Conservation (phyloP, 1,140 invertebrate genomes). For the Hycleus cichorii region DNA sequence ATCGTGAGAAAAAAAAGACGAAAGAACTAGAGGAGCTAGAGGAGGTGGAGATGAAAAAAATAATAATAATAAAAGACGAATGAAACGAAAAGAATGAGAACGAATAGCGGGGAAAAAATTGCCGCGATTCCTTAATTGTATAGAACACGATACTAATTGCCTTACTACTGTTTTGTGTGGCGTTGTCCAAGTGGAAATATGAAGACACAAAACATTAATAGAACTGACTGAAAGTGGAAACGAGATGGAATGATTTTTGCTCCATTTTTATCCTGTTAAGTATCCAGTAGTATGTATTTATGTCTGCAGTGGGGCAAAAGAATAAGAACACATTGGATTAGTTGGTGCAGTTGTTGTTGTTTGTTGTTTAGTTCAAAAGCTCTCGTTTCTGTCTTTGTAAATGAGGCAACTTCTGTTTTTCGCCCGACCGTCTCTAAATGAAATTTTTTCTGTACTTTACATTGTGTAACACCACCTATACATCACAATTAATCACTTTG, state of each 20-base stretch:
- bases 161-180: slow-evolving; percentile 37
- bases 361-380: slow-evolving; percentile 10
- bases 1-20: no score
- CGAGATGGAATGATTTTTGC: neutral
- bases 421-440: slow-evolving; percentile 37
- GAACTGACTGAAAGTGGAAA: neutral
- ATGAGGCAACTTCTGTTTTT: slow-evolving; percentile 39
- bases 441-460: slow-evolving; percentile 34
- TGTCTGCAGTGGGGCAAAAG: slow-evolving; percentile 31
- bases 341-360: slow-evolving; percentile 23
- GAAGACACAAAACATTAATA: slow-evolving; percentile 2
- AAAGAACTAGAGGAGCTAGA: no score
- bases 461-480: slow-evolving; percentile 33
- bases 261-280: slow-evolving; percentile 16
- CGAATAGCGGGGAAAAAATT: slow-evolving; percentile 17
- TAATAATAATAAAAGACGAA: no score
- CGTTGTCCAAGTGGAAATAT: slow-evolving; percentile 36
- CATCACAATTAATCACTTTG: slow-evolving; percentile 35
- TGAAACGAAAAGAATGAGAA: neutral
- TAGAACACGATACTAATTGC: slow-evolving; percentile 41
- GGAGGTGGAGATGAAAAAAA: no score
- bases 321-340: slow-evolving; percentile 38
- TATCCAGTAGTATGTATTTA: slow-evolving; percentile 26
- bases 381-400: slow-evolving; percentile 34
- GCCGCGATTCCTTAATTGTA: slow-evolving; percentile 36